phyloP scores from a whole-genome alignment of 2,888 invertebrate genomes.

The Hirtodrosophila confusa region DNA sequence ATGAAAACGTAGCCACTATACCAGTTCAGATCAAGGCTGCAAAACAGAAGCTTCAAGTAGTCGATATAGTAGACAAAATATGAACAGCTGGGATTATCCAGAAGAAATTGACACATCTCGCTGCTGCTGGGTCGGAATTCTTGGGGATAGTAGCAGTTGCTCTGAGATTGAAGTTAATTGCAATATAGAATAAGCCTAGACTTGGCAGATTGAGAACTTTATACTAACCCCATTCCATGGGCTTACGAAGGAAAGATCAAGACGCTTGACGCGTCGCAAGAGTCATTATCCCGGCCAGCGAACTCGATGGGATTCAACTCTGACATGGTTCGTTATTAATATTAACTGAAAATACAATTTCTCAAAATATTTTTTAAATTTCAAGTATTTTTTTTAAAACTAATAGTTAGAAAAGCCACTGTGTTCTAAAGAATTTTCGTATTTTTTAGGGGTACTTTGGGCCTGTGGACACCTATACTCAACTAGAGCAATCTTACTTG shows the following conservation, averaged over 20 bases:
- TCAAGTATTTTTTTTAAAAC: too few species aligned
- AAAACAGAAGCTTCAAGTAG: constrained; percentile 21
- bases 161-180: constrained; percentile 2
- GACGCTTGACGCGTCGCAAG: constrained; percentile 21
- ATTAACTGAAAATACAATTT: too few species aligned
- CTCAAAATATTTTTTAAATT: too few species aligned
- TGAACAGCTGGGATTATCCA: constrained; percentile 1
- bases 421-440: too few species aligned
- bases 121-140: background rate
- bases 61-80: constrained; percentile 22
- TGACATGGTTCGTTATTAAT: background rate
- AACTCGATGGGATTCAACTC: background rate
- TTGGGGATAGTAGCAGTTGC: constrained; percentile 15
- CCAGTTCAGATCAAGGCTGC: constrained; percentile 24
- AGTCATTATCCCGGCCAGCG: background rate
- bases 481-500: too few species aligned
- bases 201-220: background rate
- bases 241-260: constrained; percentile 11
- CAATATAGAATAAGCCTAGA: background rate
- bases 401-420: too few species aligned
- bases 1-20: background rate
- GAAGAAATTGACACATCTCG: constrained; percentile 27
- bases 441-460: too few species aligned
- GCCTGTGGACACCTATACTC: too few species aligned
- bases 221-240: constrained; percentile 17